Base-by-base conservation (phyloP, 2,113 vertebrate species). In the Hypanus sabinus region DNA sequence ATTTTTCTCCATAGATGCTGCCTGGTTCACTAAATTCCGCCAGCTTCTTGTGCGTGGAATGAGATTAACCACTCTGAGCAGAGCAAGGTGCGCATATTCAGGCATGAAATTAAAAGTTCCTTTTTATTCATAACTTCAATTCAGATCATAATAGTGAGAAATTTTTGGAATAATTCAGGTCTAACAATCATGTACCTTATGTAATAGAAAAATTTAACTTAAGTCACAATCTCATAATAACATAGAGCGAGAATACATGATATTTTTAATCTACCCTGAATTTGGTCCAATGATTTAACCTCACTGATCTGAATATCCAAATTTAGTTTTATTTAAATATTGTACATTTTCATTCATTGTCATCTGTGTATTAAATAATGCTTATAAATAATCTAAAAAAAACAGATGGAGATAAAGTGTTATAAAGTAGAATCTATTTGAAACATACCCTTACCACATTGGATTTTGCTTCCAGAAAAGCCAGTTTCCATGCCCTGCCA, bases 401-500 rank as follows among this genome's bases (percentile, higher is more conserved):
- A 93, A 46, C n/a, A 91, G 22, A 33, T 5, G 46, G n/a, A 46
- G 46, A 46, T 46, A 1, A 46, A 46, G 55, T 38, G 91, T 46
- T 68, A 3, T 68, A 93, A 93, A 73, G 27, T 55, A 55, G 38
- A 75, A 73, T 46, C 33, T 27, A 46, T 71, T 71, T 38, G 33
- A 71, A 46, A 93, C 24, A 92, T 1, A 12, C 60, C 12, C 91
- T 93, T 93, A 93, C 91, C 91, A 30, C 22, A 24, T 55, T 73
- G 38, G 38, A 93, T 55, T 73, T 93, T 27, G 91, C 38, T 93
- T 93, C 91, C 70, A 93, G 70, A 24, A 93, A 75, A 2, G 91
- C 91, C 91, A 93, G 68, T 30, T 93, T 93, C 91, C 91, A 93
- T 38, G 91, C 91, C 91, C 91, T 93, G 91, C 36, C 36, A 93